Base-by-base conservation (phyloP, 2,113 vertebrate species). In the Lagopus leucura region DNA sequence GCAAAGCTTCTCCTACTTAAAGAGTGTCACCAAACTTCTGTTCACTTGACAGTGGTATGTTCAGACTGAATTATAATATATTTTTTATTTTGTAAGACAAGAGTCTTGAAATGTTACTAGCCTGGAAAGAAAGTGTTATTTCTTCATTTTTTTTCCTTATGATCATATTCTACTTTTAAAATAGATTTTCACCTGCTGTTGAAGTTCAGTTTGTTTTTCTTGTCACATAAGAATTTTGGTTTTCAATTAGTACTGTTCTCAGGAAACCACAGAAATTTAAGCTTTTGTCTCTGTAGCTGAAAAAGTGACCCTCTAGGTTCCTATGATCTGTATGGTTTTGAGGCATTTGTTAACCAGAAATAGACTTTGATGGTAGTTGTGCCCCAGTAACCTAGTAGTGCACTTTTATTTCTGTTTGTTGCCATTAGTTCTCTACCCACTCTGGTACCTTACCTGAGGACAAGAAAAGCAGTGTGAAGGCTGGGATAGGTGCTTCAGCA, bases 1-100 rank as follows among this genome's bases (percentile, higher is more conserved):
- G 80, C 83, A 90, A 63, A 92, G 34, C 54, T 83, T 64, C 52
- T 88, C n/a, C 61, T 80, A 74, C 70, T 87, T 94, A 82, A 95
- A 90, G 73, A 81, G 38, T 82, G 77, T 84, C 84, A 89, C 57
- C 67, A 55, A 61, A 22, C 65, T 86, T 42, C 54, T 86, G 5
- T 42, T 64, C n/a, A 45, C 24, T 64, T 74, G 34, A 70, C 32
- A n/a, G 21, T 38, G 42, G 2, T 20, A 0, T 30, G 21, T 55
- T 89, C 43, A 74, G 69, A 55, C 18, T 80, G 84, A 84, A 74
- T 52, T 6, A 71, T n/a, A 47, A 15, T 17, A 36, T 55, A 48
- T 16, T 54, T 88, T 93, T 82, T 88, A 42, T 73, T 83, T 28
- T 63, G 0, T 17, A 32, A 19, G 28, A 50, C 54, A 28, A 36